Evolutionary conservation across 2,888 invertebrate genomes (phyloP), one percentile per base, ranked within the genome.

Genomic region (Euplagia quadripunctaria): DNA sequence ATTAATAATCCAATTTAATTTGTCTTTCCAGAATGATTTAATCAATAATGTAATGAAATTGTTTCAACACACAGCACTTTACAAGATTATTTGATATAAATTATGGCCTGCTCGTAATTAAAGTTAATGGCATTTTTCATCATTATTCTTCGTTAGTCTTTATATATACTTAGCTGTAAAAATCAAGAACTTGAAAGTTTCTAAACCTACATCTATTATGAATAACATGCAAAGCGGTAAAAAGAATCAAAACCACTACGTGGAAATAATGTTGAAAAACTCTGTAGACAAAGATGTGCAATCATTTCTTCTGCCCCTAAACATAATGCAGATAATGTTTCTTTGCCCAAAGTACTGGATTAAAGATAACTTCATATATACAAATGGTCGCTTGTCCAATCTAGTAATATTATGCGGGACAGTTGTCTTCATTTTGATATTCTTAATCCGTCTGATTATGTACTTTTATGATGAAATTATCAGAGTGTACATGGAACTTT

Each of bases 261-360:
- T 41, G n/a, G 11, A 68, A 64, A 64, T 63, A 1, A 41, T 49
- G 7, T 12, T 31, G 8, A 67, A 66, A 0, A 69, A 71, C 17
- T 64, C 0, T 3, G 58, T 80, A 14, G 75, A 69, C 0, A 65
- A 14, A 61, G 70, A 80, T 43, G 11, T 80, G 14, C 74, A 77
- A 5, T 42, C 49, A 16, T 55, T 79, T 65, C 31, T 81, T 2
- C 52, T 52, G 11, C 77, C 81, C 55, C 70, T 79, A 16, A 74
- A 81, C 49, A 7, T 81, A 0, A 74, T 77, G 70, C 77, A 81
- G 17, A 17, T 14, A 51, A n/a, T 75, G 0, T 67, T n/a, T n/a
- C n/a, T n/a, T n/a, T n/a, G n/a, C n/a, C n/a, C n/a, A n/a, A n/a
- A n/a, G n/a, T n/a, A n/a, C 31, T 46, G 65, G 1, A 75, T 81